Evolutionary conservation across 2,113 vertebrate genomes (phyloP).

Genomic region (Casuarius casuarius): DNA sequence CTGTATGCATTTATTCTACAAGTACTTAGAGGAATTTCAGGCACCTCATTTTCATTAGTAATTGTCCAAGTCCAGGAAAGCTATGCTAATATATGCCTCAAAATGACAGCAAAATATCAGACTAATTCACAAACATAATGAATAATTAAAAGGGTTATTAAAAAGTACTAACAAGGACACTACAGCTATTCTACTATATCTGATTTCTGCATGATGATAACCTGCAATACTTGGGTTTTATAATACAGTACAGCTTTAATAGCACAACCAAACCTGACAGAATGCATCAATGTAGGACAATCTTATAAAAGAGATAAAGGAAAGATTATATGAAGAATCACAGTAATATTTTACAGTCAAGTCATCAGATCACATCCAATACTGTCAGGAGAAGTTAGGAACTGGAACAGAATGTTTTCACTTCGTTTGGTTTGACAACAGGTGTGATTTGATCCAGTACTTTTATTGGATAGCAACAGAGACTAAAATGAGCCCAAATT

Average conservation of each 20-base stretch:
- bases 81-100: neutral
- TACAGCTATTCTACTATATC: neutral
- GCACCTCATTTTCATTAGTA: neutral
- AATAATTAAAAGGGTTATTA: neutral
- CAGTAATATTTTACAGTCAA: neutral
- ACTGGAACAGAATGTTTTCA: neutral
- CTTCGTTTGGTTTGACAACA: neutral
- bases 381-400: neutral
- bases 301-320: neutral
- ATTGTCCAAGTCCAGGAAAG: neutral
- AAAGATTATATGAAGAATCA: neutral
- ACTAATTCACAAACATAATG: neutral
- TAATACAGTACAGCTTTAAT: accelerated
- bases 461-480: neutral
- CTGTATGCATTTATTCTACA: neutral
- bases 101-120: neutral
- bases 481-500: neutral
- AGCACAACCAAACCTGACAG: neutral
- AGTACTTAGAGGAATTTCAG: neutral
- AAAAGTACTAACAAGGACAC: neutral
- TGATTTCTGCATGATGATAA: neutral
- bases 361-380: neutral
- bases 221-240: accelerated
- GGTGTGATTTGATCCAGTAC: no score
- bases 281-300: accelerated